These are phyloP conservation scores for Molanna angustata DNA, from an alignment of 2,888 invertebrate species.

Conservation along the genomic window DNA sequence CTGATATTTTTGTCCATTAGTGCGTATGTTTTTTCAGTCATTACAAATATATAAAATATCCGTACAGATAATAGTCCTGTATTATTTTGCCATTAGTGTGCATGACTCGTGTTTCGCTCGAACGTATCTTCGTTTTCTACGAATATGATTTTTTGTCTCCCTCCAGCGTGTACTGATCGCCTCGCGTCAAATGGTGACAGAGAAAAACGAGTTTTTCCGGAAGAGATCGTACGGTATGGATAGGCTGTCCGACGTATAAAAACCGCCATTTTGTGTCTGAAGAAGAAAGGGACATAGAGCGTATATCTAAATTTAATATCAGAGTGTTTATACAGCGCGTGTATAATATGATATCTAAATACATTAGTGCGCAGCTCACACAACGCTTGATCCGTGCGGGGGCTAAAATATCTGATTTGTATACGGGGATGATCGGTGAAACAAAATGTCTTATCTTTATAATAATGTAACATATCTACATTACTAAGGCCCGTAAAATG, in stretches of 20 bases:
- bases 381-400: slow-evolving; percentile 42
- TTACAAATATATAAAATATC: not conserved
- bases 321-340: slow-evolving; percentile 29
- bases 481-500: too few relatives aligned
- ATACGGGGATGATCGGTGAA: not conserved
- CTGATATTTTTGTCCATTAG: not conserved
- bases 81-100: slow-evolving; percentile 14
- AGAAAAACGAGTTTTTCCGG: too few relatives aligned
- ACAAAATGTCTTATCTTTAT: too few relatives aligned
- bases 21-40: slow-evolving; percentile 4
- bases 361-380: slow-evolving; percentile 38
- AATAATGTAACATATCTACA: too few relatives aligned
- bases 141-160: not conserved
- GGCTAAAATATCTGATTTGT: not conserved
- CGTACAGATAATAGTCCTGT: not conserved
- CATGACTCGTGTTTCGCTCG: not conserved
- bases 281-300: not conserved
- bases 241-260: too few relatives aligned
- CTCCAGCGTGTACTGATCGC: too few relatives aligned
- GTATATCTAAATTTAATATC: slow-evolving; percentile 30
- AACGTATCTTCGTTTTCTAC: not conserved
- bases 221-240: too few relatives aligned
- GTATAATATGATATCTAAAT: slow-evolving; percentile 32
- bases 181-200: too few relatives aligned
- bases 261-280: not conserved